A percentile compares a stretch with the other conserved stretches of the same genome.
These are phyloP conservation scores for Sminthurides aquaticus DNA, from an alignment of 2,888 invertebrate species.

Conservation along the genomic window DNA sequence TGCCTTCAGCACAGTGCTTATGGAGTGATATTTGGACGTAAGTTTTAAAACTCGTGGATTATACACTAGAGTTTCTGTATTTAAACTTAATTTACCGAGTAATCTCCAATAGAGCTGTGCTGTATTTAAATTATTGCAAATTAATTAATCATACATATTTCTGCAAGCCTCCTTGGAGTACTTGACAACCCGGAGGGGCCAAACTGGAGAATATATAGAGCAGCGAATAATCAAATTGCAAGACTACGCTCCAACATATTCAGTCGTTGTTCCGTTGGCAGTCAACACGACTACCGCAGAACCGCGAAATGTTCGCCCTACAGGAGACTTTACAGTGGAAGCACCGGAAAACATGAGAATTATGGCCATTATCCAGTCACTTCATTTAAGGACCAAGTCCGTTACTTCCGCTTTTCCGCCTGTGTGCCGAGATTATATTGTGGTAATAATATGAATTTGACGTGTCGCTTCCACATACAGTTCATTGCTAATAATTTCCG, in stretches of 20 bases:
- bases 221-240: slow-evolving; percentile 4
- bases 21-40: slow-evolving; percentile 10
- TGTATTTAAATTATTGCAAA: no score
- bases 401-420: slow-evolving; percentile 15
- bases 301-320: slow-evolving; percentile 9
- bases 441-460: slow-evolving; percentile 4
- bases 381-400: slow-evolving; percentile 27
- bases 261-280: slow-evolving; percentile 19
- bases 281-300: slow-evolving; percentile 14
- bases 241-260: slow-evolving; percentile 16
- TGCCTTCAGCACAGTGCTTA: slow-evolving; percentile 2
- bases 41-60: not conserved
- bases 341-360: slow-evolving; percentile 35
- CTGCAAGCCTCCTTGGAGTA: slow-evolving; percentile 13
- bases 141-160: no score
- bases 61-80: not conserved
- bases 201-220: not conserved
- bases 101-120: no score
- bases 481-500: no score
- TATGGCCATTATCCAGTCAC: slow-evolving; percentile 36
- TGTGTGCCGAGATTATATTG: slow-evolving; percentile 22
- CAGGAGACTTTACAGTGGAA: slow-evolving; percentile 17
- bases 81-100: not conserved
- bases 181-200: not conserved
- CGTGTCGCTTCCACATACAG: no score